A percentile compares a stretch with the other conserved stretches of the same genome.
Evolutionary conservation across 2,888 invertebrate species (phyloP).

Genomic region (Zaprionus bogoriensis): DNA sequence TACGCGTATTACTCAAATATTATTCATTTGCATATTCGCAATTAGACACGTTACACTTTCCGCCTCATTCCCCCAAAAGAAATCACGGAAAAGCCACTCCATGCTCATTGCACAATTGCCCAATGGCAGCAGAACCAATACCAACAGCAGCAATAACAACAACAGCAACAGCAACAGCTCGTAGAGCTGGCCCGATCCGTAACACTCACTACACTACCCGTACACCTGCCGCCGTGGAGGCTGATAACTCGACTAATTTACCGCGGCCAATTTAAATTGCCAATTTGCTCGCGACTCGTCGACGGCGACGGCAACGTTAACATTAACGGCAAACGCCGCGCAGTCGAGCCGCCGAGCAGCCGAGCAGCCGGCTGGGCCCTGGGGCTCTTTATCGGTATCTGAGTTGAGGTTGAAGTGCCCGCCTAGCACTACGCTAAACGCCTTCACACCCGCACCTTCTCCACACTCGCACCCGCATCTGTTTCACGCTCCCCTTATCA

Average conservation of each 20-base stretch:
- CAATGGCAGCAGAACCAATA: no score
- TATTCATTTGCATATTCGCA: constrained; percentile 15
- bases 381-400: constrained; percentile 48
- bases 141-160: not conserved
- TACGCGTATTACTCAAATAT: constrained; percentile 27
- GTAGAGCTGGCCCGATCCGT: constrained; percentile 16
- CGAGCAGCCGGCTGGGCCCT: constrained; percentile 27
- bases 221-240: constrained; percentile 80
- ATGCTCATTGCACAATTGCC: constrained; percentile 3
- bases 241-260: constrained; percentile 83
- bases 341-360: constrained; percentile 24
- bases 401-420: constrained; percentile 50
- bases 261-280: constrained; percentile 82
- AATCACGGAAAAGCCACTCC: not conserved
- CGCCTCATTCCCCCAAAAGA: constrained; percentile 32
- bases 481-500: not conserved
- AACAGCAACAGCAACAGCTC: constrained; percentile 1
- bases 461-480: not conserved
- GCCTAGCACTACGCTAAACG: constrained; percentile 16
- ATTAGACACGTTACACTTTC: constrained; percentile 57
- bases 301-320: constrained; percentile 25
- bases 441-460: not conserved
- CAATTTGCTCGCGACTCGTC: constrained; percentile 76
- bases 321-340: constrained; percentile 8
- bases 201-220: constrained; percentile 36